Base-by-base conservation (phyloP, 2,888 invertebrate genomes). In the Tenthredo notha region DNA sequence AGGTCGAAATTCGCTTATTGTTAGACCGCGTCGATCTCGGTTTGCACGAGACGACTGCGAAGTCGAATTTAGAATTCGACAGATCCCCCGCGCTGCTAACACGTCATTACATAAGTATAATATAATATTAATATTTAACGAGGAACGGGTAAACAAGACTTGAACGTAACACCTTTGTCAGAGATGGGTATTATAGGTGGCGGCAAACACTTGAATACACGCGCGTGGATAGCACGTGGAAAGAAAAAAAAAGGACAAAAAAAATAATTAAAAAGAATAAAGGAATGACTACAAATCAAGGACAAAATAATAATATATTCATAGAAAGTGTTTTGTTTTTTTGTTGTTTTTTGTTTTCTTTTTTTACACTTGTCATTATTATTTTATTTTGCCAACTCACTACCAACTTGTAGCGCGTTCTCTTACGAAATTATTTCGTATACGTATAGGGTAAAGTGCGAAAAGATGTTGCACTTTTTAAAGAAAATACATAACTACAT, bases 291-390 rank as follows among this genome's bases (percentile, higher is more conserved):
- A 25, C 25, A 61, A 61, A 61, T 61, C 61, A 9, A 61, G 21
- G 25, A 25, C 61, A 61, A 61, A 37, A 25, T 21, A n/a, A 75
- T 75, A 75, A 75, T 75, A 75, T 75, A 47, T 47, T 75, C 47
- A 75, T 47, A 25, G 74, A 43, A 47, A 74, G 21, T 74, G 25
- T 75, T 12, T 43, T 40, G 25, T 75, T 74, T 40, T 15, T 40
- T 25, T 40, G 2, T n/a, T n/a, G 21, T n/a, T 10, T 50, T 18
- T 15, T 50, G 3, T 50, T 50, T 50, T 18, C n/a, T 50, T 50
- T 50, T 50, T 18, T 25, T 61, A 10, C 25, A 3, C 10, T 10
- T 21, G 61, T n/a, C 21, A 25, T 10, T 21, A 25, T n/a, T 10
- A 25, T 61, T 9, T 61, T 21, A 58, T 47, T 50, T 75, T 75